These are phyloP conservation scores for Falco novaeseelandiae DNA, from an alignment of 2,797 vertebrate species.

Conservation along the genomic window DNA sequence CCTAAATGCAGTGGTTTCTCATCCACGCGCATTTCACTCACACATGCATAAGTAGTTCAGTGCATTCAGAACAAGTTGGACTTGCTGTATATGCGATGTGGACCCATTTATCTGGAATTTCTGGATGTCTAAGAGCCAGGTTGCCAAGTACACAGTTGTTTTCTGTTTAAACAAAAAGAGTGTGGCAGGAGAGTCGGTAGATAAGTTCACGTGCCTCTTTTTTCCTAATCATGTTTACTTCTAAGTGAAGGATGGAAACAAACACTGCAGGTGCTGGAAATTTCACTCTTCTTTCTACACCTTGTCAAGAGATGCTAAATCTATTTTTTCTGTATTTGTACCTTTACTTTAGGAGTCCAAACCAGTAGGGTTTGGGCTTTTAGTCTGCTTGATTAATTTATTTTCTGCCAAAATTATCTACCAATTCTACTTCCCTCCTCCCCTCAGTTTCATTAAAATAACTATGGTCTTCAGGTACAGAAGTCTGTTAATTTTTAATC, in stretches of 20 bases:
- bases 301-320: not conserved
- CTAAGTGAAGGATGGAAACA: not conserved
- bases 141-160: not conserved
- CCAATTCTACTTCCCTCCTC: not conserved
- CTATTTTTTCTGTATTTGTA: not conserved
- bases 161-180: not conserved
- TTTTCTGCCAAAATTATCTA: not conserved
- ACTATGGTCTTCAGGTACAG: not conserved
- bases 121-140: not conserved
- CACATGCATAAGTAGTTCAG: not conserved
- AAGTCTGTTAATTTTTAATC: not conserved
- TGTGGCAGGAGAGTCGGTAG: not conserved
- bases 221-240: not conserved
- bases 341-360: not conserved
- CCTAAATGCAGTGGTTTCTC: not conserved
- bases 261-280: not conserved
- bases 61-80: slow-evolving; percentile 3
- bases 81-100: not conserved
- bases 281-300: not conserved
- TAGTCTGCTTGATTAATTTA: not conserved
- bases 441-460: not conserved
- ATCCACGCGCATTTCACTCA: not conserved
- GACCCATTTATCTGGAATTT: not conserved
- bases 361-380: not conserved
- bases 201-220: not conserved